Conservation (phyloP, 2,888 invertebrate genomes). For the Chorisops tibialis region DNA sequence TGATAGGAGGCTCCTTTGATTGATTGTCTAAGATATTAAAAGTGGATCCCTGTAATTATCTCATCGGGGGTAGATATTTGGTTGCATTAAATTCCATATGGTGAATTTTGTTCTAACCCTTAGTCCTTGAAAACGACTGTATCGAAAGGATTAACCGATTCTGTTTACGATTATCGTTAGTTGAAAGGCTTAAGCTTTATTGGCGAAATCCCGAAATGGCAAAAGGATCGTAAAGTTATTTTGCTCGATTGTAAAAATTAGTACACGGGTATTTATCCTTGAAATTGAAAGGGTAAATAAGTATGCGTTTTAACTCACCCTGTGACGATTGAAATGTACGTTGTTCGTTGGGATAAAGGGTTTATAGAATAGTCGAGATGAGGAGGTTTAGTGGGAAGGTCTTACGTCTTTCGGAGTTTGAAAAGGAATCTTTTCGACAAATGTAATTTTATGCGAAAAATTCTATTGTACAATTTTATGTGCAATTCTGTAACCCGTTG, state of each 20-base stretch:
- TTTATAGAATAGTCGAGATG: neutral
- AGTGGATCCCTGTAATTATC: constrained; percentile 8
- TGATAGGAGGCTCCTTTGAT: neutral
- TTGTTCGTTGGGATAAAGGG: neutral
- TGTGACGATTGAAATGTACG: too few species aligned
- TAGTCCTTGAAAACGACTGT: constrained; percentile 3
- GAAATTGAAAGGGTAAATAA: constrained; percentile 21
- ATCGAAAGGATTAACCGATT: constrained; percentile 20
- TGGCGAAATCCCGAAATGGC: neutral
- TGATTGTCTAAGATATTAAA: constrained; percentile 11
- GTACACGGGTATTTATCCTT: constrained; percentile 22
- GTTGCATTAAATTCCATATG: constrained; percentile 8
- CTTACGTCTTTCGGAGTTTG: neutral
- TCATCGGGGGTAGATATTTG: neutral
- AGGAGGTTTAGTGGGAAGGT: constrained; percentile 14
- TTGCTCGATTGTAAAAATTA: constrained; percentile 14
- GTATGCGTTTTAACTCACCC: constrained; percentile 7
- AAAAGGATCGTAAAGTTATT: constrained; percentile 22
- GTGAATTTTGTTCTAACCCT: neutral
- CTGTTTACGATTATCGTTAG: constrained; percentile 24
- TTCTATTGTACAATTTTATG: constrained; percentile 11
- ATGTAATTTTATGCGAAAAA: constrained; percentile 13
- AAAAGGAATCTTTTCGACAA: neutral
- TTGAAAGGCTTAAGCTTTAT: neutral
- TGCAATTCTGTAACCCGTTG: constrained; percentile 9